phyloP scores from a whole-genome alignment of 2,888 invertebrate species.

The Parochlus steinenii region DNA sequence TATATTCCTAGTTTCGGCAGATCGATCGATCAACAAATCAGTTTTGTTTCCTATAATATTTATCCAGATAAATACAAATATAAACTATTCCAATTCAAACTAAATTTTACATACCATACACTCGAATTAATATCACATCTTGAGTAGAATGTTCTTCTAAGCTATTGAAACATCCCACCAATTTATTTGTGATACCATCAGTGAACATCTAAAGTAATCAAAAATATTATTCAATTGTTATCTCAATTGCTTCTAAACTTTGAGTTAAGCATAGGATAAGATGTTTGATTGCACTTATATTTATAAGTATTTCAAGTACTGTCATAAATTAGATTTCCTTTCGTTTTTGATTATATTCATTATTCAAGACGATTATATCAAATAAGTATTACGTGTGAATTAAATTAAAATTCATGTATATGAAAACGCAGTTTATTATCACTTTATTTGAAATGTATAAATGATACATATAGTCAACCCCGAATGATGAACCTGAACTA shows the following conservation, averaged over 20 bases:
- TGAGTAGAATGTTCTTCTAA: constrained; percentile 26
- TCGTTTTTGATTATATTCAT: background rate
- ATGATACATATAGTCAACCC: too few species aligned
- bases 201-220: constrained; percentile 55
- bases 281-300: constrained; percentile 1
- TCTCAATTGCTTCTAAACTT: constrained; percentile 10
- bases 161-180: constrained; percentile 55
- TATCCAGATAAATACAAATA: too few species aligned
- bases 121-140: constrained; percentile 66
- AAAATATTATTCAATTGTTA: constrained; percentile 10
- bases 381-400: too few species aligned
- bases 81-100: too few species aligned
- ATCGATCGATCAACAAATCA: constrained; percentile 78
- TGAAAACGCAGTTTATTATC: too few species aligned
- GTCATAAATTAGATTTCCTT: constrained; percentile 11
- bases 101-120: too few species aligned
- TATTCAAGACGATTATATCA: too few species aligned
- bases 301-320: background rate
- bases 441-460: too few species aligned
- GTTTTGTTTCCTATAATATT: too few species aligned
- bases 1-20: constrained; percentile 55
- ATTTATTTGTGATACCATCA: constrained; percentile 86
- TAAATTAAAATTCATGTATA: too few species aligned
- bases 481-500: too few species aligned
- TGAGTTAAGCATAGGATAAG: background rate